phyloP scores from a whole-genome alignment of 2,797 vertebrate species.

The Gallinago solitaria region DNA sequence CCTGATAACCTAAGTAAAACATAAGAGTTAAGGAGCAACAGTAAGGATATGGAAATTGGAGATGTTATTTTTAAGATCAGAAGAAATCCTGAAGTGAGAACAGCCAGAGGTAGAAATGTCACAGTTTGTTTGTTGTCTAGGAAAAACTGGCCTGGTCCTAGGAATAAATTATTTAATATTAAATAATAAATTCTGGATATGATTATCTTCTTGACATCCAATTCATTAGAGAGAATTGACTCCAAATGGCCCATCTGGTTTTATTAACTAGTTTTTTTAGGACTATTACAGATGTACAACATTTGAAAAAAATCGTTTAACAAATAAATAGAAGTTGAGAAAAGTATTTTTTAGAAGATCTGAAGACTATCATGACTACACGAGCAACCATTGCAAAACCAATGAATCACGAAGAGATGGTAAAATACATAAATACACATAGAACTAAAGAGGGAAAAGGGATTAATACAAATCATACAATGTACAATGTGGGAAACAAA shows the following conservation, averaged over 20 bases:
- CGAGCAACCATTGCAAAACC: neutral
- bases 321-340: neutral
- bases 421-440: neutral
- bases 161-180: neutral
- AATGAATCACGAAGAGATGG: neutral
- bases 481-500: neutral
- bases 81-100: neutral
- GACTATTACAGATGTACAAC: slow-evolving; percentile 1
- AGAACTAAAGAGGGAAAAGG: neutral
- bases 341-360: neutral
- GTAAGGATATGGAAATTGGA: neutral
- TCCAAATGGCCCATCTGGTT: neutral
- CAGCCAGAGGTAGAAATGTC: neutral
- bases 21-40: neutral
- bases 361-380: neutral
- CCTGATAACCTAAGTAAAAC: neutral
- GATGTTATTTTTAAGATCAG: neutral
- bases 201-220: slow-evolving; percentile 10
- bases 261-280: neutral
- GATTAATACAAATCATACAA: neutral
- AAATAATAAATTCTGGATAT: neutral
- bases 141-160: neutral
- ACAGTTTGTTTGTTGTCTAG: neutral
- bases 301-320: neutral
- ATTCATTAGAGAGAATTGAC: neutral